These are phyloP conservation scores for Regulus satrapa DNA, from an alignment of 2,113 vertebrate species.

Conservation along the genomic window DNA sequence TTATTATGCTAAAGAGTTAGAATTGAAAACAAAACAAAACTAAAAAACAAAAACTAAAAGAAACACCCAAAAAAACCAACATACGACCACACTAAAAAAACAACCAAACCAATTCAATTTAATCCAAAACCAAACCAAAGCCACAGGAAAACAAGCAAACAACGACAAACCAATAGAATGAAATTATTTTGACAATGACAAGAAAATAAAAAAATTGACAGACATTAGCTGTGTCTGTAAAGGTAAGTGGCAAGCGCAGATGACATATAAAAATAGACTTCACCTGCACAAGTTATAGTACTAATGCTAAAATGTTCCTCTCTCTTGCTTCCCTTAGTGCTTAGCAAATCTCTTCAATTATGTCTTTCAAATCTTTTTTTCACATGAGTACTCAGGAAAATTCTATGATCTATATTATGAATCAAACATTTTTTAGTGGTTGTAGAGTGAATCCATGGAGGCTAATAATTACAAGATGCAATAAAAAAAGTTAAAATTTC, in stretches of 20 bases:
- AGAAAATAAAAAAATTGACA: no score
- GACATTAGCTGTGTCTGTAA: not conserved
- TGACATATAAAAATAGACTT: not conserved
- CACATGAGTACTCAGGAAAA: not conserved
- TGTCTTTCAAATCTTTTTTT: not conserved
- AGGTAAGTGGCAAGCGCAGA: fast-evolving
- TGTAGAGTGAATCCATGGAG: not conserved
- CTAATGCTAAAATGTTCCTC: not conserved
- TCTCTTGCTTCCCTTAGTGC: not conserved
- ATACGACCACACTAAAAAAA: fast-evolving
- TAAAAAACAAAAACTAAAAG: no score
- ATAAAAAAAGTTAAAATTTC: not conserved
- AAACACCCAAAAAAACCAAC: fast-evolving
- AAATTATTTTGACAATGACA: not conserved
- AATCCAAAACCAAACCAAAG: not conserved
- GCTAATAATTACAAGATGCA: not conserved
- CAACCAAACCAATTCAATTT: not conserved
- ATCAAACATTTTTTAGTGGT: not conserved
- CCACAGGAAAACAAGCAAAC: not conserved
- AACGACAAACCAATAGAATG: not conserved
- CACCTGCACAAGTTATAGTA: not conserved
- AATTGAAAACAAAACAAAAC: no score
- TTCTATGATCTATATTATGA: not conserved
- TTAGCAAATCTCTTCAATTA: not conserved
- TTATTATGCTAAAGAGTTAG: no score